Evolutionary conservation across 1,140 invertebrate genomes (phyloP).

Genomic region (Caerostris extrusa): DNA sequence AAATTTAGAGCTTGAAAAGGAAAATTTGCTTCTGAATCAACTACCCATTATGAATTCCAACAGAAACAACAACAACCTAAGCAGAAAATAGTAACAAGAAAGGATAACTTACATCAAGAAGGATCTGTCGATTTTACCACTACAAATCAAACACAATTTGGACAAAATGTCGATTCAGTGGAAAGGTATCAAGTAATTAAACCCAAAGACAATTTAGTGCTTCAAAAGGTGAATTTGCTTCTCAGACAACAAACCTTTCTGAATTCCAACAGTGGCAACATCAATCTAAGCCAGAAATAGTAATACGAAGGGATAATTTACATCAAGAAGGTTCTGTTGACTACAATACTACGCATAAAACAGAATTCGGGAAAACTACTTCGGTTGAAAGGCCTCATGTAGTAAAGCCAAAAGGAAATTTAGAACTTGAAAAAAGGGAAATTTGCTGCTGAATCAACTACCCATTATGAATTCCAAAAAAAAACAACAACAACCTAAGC

Average conservation of each 20-base stretch:
- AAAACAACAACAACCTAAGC: conserved; percentile 80
- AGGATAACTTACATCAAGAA: conserved; percentile 77
- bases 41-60: conserved; percentile 81
- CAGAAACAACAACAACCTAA: conserved; percentile 50
- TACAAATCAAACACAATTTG: conserved; percentile 80
- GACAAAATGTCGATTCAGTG: neutral
- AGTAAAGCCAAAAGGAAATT: conserved; percentile 29
- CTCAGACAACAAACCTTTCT: too few relatives aligned
- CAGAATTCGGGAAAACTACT: conserved; percentile 68
- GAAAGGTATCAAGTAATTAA: neutral
- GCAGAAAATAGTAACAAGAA: neutral
- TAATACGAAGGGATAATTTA: conserved; percentile 53
- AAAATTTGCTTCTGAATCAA: conserved; percentile 81
- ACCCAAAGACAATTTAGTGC: neutral
- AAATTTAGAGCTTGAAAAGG: conserved; percentile 12
- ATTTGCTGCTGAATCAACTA: conserved; percentile 81
- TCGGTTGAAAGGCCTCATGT: neutral
- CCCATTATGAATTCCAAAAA: conserved; percentile 81
- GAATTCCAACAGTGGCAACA: too few relatives aligned
- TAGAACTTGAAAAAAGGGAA: conserved; percentile 77
- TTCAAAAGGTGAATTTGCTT: too few relatives aligned
- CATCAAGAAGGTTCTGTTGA: conserved; percentile 71
- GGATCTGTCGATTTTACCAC: conserved; percentile 81
- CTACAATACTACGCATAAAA: conserved; percentile 60
- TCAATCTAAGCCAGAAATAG: neutral